Base-by-base conservation (phyloP, 2,888 invertebrate species). In the Epicampocera succincta region DNA sequence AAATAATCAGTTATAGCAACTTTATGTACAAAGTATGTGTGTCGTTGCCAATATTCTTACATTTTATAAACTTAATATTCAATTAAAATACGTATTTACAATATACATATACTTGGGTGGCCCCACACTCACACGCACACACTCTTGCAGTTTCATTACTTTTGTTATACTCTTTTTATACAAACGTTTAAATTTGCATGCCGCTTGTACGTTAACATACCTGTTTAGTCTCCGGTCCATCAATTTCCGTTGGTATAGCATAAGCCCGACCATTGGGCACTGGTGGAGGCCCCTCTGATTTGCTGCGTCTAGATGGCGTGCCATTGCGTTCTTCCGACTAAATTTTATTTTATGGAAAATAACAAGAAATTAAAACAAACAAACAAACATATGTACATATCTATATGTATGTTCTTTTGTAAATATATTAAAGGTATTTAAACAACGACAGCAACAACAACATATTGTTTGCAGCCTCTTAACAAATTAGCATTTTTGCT, bases 251-350 rank as follows among this genome's bases (percentile, higher is more conserved):
- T 85, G 90, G 86, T 86, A 87, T 88, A 84, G 90, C 88, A 88
- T 86, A 90, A 82, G 89, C 88, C 83, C 89, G 88, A 84, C 91
- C 91, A 87, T 91, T 91, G 85, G 90, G 88, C 85, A 90, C 88
- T 86, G 91, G 88, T 87, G 92, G 94, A 76, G 95, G 95, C 75
- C 95, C 95, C 90, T 95, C 95, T 63, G 95, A 95, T 92, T 95
- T 95, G 93, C 95, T 95, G 90, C 95, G 94, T 84, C 95, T 92
- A 84, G 94, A 94, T 86, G 94, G 94, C 87, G 94, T 92, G 86
- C 92, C 93, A 86, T 92, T 93, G 86, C 95, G 93, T 89, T 95
- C 95, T 90, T 94, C 94, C 87, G 95, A 95, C 95, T 95, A 92
- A 50, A 52, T 19, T 17, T 17, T 19, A 17, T 63, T 65, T 91